Percentiles rank a stretch among this genome's conserved stretches.
Conservation (phyloP, 2,888 invertebrate genomes). For the Lottia gigantea region DNA sequence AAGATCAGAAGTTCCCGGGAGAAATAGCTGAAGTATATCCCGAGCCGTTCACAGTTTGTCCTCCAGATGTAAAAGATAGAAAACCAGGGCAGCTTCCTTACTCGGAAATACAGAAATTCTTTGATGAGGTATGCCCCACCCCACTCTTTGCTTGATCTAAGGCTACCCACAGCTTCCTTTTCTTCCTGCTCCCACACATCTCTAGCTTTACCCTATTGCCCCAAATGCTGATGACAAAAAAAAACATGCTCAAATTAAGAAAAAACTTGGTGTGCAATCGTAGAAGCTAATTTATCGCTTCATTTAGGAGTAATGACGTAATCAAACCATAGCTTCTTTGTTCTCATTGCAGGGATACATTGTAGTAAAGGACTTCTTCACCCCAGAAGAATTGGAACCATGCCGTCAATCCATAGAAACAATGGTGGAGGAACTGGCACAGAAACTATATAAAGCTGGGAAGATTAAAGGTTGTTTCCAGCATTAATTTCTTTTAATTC, state of each 20-base stretch:
- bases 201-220: no score
- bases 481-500: background rate
- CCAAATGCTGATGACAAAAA: no score
- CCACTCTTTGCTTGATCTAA: background rate
- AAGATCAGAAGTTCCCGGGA: slow-evolving; percentile 19
- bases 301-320: no score
- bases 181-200: no score
- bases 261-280: no score
- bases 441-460: slow-evolving; percentile 45
- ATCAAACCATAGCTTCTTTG: background rate
- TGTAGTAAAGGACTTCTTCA: slow-evolving; percentile 49
- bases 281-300: no score
- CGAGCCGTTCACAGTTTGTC: slow-evolving; percentile 18
- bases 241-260: no score
- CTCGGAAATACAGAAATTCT: slow-evolving; percentile 40
- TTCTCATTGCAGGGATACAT: slow-evolving; percentile 41
- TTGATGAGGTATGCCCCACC: slow-evolving; percentile 37
- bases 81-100: slow-evolving; percentile 50
- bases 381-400: slow-evolving; percentile 42
- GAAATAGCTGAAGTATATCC: slow-evolving; percentile 30
- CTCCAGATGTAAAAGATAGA: slow-evolving; percentile 21
- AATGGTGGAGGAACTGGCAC: slow-evolving; percentile 48
- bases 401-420: slow-evolving; percentile 42
- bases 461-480: slow-evolving; percentile 44
- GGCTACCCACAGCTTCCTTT: no score